phyloP scores from a whole-genome alignment of 2,797 vertebrate species.

The Eulemur albifrons region DNA sequence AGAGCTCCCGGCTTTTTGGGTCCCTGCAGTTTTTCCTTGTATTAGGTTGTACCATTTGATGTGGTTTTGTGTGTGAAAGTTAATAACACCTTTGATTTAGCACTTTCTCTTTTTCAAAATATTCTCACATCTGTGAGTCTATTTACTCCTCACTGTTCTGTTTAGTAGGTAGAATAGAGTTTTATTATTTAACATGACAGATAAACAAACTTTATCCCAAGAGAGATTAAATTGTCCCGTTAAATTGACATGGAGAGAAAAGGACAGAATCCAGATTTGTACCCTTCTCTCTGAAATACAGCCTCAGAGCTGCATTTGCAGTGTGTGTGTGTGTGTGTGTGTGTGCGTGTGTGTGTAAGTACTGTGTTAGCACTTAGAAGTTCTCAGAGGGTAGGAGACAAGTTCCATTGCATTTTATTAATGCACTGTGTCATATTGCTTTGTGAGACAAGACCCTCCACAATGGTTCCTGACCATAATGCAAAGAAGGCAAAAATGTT shows the following conservation, averaged over 20 bases:
- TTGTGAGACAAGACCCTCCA: background rate
- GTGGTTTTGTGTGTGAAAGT: constrained; percentile 40
- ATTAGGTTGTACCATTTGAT: background rate
- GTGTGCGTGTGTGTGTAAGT: background rate
- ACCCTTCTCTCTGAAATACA: background rate
- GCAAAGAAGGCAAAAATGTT: background rate
- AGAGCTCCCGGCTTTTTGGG: background rate
- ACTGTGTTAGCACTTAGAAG: background rate
- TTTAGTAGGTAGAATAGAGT: background rate
- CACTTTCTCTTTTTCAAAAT: constrained; percentile 35
- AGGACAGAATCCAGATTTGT: background rate
- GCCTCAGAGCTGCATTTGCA: background rate
- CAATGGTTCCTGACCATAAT: background rate
- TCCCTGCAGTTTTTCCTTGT: background rate
- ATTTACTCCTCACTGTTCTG: background rate
- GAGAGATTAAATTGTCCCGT: background rate
- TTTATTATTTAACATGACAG: constrained; percentile 34
- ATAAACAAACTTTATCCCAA: constrained; percentile 1
- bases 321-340: background rate
- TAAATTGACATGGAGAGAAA: background rate
- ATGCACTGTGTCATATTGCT: background rate
- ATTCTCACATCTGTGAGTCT: background rate
- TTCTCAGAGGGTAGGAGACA: background rate
- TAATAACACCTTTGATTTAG: constrained; percentile 48
- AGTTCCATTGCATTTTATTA: background rate